phyloP scores from a whole-genome alignment of 2,113 vertebrate species.

The Pipra filicauda region DNA sequence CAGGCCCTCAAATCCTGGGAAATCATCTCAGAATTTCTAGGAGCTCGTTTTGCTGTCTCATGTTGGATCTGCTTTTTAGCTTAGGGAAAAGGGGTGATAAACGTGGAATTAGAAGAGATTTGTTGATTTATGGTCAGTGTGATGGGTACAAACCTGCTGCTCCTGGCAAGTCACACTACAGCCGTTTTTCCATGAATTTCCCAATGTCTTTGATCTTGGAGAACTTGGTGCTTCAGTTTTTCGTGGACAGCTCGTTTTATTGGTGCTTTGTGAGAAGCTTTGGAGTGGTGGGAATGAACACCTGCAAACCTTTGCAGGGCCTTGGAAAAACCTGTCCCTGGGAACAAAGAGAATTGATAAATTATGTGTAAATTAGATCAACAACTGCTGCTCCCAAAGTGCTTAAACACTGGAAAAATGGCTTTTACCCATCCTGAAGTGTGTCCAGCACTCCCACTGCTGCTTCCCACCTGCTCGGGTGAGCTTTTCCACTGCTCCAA shows the following conservation, averaged over 20 bases:
- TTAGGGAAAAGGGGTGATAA: not conserved
- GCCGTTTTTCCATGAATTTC: not conserved
- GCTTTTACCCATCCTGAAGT: not conserved
- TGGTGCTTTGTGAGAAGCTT: not conserved
- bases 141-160: not conserved
- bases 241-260: not conserved
- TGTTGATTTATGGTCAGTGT: accelerated
- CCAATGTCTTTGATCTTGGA: not conserved
- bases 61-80: not conserved
- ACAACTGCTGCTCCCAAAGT: not conserved
- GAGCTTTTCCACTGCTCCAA: not conserved
- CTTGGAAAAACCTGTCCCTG: not conserved
- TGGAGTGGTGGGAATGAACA: not conserved
- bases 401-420: not conserved
- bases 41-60: not conserved
- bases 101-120: accelerated
- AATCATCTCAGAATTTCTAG: not conserved
- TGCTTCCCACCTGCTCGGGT: not conserved
- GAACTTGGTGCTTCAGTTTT: not conserved
- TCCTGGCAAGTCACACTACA: accelerated
- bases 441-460: not conserved
- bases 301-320: not conserved
- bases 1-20: not conserved
- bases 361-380: not conserved
- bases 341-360: not conserved